Evolutionary conservation across 2,888 invertebrate species (phyloP).

Genomic region (Barypeithes pellucidus): DNA sequence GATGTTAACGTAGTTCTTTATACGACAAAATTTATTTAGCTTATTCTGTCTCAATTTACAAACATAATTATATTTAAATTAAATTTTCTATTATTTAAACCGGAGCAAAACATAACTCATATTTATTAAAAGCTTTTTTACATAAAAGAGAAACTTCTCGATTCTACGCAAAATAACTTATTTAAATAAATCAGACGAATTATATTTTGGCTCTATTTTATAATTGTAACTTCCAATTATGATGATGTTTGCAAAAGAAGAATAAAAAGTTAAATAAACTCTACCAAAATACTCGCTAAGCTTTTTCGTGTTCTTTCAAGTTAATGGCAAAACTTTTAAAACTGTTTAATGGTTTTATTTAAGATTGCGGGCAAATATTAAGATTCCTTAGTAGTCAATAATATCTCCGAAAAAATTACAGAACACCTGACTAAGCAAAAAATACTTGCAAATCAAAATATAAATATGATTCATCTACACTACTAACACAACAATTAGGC

Average conservation of each 20-base stretch:
- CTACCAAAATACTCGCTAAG: constrained; percentile 57
- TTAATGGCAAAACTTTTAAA: constrained; percentile 18
- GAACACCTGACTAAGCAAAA: too few relatives aligned
- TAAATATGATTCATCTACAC: neutral
- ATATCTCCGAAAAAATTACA: too few relatives aligned
- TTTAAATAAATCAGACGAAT: neutral
- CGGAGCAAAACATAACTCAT: too few relatives aligned
- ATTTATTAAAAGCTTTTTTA: too few relatives aligned
- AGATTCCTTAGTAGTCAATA: too few relatives aligned
- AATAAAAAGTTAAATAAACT: constrained; percentile 6
- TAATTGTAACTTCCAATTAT: neutral
- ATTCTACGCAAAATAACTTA: too few relatives aligned
- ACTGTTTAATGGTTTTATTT: neutral
- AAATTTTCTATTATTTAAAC: too few relatives aligned
- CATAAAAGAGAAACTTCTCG: too few relatives aligned
- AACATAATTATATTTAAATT: neutral
- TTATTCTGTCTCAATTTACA: neutral
- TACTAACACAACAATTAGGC: constrained; percentile 6
- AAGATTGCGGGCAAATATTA: neutral
- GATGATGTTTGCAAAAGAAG: constrained; percentile 1
- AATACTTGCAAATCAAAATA: neutral
- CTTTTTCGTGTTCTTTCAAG: constrained; percentile 49
- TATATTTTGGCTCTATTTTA: neutral
- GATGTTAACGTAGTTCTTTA: constrained; percentile 26
- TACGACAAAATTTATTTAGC: neutral